phyloP scores from a whole-genome alignment of 2,797 vertebrate species.

The Aldrovandia affinis region DNA sequence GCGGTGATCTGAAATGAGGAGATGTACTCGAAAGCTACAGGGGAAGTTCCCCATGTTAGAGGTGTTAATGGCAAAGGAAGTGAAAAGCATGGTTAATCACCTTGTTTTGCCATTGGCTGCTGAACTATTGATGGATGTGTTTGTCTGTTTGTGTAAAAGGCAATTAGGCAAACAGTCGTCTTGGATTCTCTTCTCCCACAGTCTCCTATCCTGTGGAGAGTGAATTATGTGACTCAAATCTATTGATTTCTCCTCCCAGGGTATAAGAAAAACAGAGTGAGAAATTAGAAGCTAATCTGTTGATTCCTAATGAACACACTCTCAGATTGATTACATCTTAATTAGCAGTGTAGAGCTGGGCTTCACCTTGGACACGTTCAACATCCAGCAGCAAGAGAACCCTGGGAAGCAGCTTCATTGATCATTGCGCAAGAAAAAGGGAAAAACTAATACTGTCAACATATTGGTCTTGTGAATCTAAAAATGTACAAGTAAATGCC shows the following conservation, averaged over 20 bases:
- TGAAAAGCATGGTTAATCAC: background rate
- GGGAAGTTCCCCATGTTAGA: background rate
- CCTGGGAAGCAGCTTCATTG: background rate
- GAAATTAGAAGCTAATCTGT: conserved; percentile 60
- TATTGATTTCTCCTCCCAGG: conserved; percentile 53
- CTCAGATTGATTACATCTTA: conserved; percentile 66
- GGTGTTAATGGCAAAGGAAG: background rate
- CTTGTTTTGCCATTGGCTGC: conserved; percentile 14
- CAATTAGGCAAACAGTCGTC: background rate
- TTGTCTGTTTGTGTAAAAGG: conserved; percentile 17
- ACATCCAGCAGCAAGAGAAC: background rate
- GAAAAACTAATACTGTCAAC: background rate
- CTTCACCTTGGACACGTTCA: conserved; percentile 3
- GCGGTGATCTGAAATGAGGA: background rate
- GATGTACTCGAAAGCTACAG: background rate
- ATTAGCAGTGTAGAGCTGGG: conserved; percentile 55
- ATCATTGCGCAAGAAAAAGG: background rate
- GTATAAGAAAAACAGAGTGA: conserved; percentile 48
- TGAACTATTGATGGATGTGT: conserved; percentile 10
- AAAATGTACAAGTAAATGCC: background rate
- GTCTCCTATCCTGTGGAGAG: conserved; percentile 35
- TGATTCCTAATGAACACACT: conserved; percentile 64
- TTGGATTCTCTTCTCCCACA: background rate
- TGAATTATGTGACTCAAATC: conserved; percentile 48
- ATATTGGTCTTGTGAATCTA: background rate